phyloP scores from a whole-genome alignment of 2,888 invertebrate genomes.

The Gisinianus flammeolus region DNA sequence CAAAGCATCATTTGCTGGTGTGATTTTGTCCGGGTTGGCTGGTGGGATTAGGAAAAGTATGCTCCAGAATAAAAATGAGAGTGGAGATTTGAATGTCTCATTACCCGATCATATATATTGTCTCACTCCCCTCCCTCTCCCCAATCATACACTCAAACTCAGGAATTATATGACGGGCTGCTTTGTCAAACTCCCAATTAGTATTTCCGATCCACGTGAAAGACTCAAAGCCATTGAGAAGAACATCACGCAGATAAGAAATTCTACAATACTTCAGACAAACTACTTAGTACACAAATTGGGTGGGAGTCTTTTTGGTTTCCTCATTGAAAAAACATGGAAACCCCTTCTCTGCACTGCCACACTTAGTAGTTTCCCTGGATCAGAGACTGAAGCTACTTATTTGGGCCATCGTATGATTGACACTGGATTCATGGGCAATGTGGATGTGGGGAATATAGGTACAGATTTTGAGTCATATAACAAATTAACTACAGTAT shows the following conservation, averaged over 20 bases:
- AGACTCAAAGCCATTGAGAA: slow-evolving; percentile 10
- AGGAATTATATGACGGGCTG: slow-evolving; percentile 27
- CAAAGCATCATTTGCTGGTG: slow-evolving; percentile 5
- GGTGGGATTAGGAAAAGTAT: slow-evolving; percentile 31
- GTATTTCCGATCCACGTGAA: not conserved
- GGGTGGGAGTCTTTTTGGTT: not conserved
- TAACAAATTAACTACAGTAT: not conserved
- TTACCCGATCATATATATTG: slow-evolving; percentile 8
- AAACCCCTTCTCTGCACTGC: not conserved
- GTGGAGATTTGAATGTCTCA: not conserved
- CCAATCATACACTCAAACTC: slow-evolving; percentile 19
- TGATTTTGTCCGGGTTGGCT: slow-evolving; percentile 10
- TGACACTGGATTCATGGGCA: slow-evolving; percentile 8
- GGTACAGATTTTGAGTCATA: slow-evolving; percentile 19
- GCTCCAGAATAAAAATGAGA: not conserved
- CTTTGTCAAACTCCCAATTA: slow-evolving; percentile 18
- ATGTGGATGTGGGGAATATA: slow-evolving; percentile 14
- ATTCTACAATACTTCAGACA: slow-evolving; percentile 15
- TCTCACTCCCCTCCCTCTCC: slow-evolving; percentile 17
- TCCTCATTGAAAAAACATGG: not conserved
- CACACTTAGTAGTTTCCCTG: slow-evolving; percentile 7
- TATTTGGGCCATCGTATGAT: slow-evolving; percentile 18
- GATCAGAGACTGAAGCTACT: slow-evolving; percentile 3
- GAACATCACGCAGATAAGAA: slow-evolving; percentile 1
- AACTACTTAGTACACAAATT: slow-evolving; percentile 2